phyloP scores from a whole-genome alignment of 2,888 invertebrate genomes.

The Trachelus troglodyta region DNA sequence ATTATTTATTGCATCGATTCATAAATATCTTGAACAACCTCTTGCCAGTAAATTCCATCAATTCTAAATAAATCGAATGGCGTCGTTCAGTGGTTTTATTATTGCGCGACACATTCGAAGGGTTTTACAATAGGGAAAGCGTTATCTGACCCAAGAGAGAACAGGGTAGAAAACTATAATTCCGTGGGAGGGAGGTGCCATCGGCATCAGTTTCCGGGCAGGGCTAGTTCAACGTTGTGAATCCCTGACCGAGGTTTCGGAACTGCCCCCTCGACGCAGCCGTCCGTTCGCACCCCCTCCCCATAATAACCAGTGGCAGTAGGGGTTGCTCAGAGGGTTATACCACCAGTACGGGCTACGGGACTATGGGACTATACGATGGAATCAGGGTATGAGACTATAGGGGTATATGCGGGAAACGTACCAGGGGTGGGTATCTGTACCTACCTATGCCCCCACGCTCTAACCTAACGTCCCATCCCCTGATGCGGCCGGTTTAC shows the following conservation, averaged over 20 bases:
- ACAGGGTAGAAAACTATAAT: not conserved
- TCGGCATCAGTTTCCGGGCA: not conserved
- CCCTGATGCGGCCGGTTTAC: slow-evolving; percentile 64
- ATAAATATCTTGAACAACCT: not conserved
- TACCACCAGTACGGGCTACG: slow-evolving; percentile 5
- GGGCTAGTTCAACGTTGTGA: slow-evolving; percentile 27
- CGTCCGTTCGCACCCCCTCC: slow-evolving; percentile 51
- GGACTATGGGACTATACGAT: slow-evolving; percentile 29
- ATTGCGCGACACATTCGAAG: slow-evolving; percentile 23
- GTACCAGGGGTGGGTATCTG: not conserved
- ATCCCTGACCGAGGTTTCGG: slow-evolving; percentile 40
- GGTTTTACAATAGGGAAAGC: not conserved
- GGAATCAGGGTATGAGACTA: slow-evolving; percentile 39
- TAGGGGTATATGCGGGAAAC: slow-evolving; percentile 9
- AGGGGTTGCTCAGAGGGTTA: slow-evolving; percentile 30
- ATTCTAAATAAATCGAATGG: slow-evolving; percentile 12
- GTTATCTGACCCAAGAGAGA: not conserved
- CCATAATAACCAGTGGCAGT: slow-evolving; percentile 48
- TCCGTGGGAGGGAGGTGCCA: not conserved
- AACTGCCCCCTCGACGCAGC: slow-evolving; percentile 55
- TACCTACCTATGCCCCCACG: slow-evolving; percentile 54
- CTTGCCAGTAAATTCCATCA: not conserved
- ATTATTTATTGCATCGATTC: not conserved
- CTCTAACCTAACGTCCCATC: slow-evolving; percentile 53
- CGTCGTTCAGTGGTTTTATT: slow-evolving; percentile 21